A percentile compares a stretch with the other conserved stretches of the same genome.
Evolutionary conservation across 1,140 invertebrate genomes (phyloP).

Genomic region (Dolichoris vasculosae): DNA sequence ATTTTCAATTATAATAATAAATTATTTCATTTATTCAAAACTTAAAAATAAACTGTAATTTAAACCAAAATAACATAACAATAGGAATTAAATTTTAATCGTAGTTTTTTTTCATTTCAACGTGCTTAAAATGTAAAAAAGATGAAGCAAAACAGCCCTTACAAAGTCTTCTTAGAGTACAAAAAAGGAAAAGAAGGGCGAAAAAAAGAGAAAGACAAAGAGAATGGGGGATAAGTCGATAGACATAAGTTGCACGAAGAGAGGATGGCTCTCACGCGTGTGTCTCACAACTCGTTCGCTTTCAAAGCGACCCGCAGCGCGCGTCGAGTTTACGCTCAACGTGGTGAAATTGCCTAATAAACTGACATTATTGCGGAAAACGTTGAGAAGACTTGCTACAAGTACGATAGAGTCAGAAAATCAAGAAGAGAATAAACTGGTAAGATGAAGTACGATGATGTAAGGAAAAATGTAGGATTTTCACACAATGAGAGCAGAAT

Average conservation of each 20-base stretch:
- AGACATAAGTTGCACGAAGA: background rate
- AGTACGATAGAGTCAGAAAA: background rate
- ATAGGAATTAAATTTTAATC: no score
- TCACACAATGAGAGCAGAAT: background rate
- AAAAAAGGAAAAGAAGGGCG: background rate
- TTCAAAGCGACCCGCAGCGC: background rate
- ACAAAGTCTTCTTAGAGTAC: no score
- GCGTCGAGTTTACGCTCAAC: conserved; percentile 31
- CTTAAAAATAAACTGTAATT: no score
- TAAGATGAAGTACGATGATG: background rate
- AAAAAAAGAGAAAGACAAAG: background rate
- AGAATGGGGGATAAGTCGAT: background rate
- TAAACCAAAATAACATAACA: no score
- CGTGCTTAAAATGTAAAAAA: no score
- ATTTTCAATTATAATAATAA: no score
- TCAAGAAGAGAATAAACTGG: background rate
- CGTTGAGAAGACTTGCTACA: background rate
- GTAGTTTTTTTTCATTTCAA: no score
- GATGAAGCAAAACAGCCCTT: no score
- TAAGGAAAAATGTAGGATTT: background rate
- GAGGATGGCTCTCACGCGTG: background rate
- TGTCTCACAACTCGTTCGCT: conserved; percentile 32
- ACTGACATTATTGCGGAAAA: conserved; percentile 37
- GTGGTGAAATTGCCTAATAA: conserved; percentile 40
- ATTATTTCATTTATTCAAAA: no score